phyloP scores from a whole-genome alignment of 2,888 invertebrate species.

The Drosophila anomelani region DNA sequence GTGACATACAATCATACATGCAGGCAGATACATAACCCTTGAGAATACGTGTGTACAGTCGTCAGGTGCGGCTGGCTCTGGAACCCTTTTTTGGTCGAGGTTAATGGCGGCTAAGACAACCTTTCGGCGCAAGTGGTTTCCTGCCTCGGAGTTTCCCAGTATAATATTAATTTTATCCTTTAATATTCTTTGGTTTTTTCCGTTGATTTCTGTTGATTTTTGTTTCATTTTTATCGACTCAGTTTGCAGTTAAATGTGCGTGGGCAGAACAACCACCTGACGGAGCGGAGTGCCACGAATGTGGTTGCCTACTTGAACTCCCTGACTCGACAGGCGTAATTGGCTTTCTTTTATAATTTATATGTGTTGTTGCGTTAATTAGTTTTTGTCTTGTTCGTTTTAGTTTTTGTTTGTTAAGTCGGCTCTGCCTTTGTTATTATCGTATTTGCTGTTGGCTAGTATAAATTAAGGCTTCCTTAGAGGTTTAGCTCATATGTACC shows the following conservation, averaged over 20 bases:
- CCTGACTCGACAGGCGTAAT: constrained; percentile 76
- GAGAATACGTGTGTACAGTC: not conserved
- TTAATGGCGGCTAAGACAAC: not conserved
- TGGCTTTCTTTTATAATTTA: constrained; percentile 56
- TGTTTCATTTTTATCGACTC: constrained; percentile 45
- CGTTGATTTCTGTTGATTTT: constrained; percentile 32
- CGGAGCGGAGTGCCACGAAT: constrained; percentile 58
- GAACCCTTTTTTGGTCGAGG: not conserved
- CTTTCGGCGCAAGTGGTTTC: constrained; percentile 4
- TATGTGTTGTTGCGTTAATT: constrained; percentile 29
- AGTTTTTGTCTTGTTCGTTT: constrained; percentile 31
- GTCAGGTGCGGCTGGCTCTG: not conserved
- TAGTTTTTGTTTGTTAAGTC: constrained; percentile 28
- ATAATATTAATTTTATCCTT: not conserved
- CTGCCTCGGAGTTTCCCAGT: constrained; percentile 6
- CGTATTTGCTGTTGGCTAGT: not conserved
- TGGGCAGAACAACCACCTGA: constrained; percentile 53
- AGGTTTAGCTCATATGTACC: not conserved
- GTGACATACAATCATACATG: not conserved
- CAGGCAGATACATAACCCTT: not conserved
- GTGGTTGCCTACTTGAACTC: constrained; percentile 53
- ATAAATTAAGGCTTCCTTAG: not conserved
- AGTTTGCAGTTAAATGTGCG: constrained; percentile 59
- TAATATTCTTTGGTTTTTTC: constrained; percentile 6
- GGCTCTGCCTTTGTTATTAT: constrained; percentile 32